A percentile compares a stretch with the other conserved stretches of the same genome.
phyloP scores from a whole-genome alignment of 2,888 invertebrate genomes.

The Ernsta delagoae region DNA sequence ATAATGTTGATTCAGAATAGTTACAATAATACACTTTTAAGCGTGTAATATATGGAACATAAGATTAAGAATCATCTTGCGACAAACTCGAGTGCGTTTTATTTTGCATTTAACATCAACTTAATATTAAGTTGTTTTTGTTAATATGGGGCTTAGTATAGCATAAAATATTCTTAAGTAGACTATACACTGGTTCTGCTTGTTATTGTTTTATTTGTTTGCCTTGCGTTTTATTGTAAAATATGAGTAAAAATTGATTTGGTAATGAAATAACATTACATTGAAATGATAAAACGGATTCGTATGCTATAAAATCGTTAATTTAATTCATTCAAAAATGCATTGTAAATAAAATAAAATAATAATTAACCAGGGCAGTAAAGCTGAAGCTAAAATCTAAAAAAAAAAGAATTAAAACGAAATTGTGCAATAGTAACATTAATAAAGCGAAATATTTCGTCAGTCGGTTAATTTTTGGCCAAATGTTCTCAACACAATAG shows the following conservation, averaged over 20 bases:
- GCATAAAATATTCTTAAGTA: conserved; percentile 51
- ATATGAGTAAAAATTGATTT: too few species aligned
- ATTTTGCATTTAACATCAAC: not conserved
- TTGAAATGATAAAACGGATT: too few species aligned
- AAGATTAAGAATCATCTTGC: too few species aligned
- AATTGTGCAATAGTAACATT: conserved; percentile 47
- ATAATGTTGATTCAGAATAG: too few species aligned
- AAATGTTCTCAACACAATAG: not conserved
- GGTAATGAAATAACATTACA: not conserved
- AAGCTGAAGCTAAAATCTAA: conserved; percentile 68
- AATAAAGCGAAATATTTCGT: conserved; percentile 59
- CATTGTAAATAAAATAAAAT: conserved; percentile 53
- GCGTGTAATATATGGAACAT: too few species aligned
- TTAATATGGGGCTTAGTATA: conserved; percentile 42
- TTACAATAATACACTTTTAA: too few species aligned
- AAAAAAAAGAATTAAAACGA: conserved; percentile 43
- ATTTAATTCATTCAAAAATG: conserved; percentile 41
- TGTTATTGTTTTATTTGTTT: conserved; percentile 46
- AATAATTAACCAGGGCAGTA: conserved; percentile 57
- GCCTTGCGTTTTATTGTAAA: conserved; percentile 45
- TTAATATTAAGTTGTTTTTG: too few species aligned
- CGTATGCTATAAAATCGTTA: too few species aligned
- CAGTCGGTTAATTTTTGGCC: conserved; percentile 62
- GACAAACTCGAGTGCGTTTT: too few species aligned
- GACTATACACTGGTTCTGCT: conserved; percentile 56